Percentiles rank a stretch among this genome's conserved stretches.
Conservation (phyloP, 1,140 invertebrate genomes). For the Cotesia vestalis region DNA sequence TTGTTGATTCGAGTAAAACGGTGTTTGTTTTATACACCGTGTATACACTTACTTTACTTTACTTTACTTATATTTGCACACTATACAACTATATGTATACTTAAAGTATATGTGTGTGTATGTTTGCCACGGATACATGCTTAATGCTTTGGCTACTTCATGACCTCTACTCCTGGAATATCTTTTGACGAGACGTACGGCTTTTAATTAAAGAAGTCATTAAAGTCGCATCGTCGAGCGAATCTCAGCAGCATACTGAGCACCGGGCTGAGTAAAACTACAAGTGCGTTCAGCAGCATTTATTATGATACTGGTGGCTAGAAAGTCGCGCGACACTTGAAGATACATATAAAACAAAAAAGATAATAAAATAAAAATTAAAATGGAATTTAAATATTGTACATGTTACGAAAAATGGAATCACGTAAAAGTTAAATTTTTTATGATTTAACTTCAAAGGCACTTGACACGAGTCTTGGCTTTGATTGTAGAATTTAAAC, state of each 20-base stretch:
- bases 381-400: neutral
- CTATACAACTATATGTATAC: too few relatives aligned
- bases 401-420: neutral
- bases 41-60: too few relatives aligned
- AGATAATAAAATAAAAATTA: neutral
- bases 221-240: slow-evolving; percentile 42
- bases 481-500: slow-evolving; percentile 1
- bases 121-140: neutral
- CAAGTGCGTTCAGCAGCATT: slow-evolving; percentile 29
- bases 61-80: too few relatives aligned
- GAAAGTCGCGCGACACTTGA: slow-evolving; percentile 23
- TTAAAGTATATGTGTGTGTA: neutral
- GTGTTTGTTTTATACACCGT: too few relatives aligned
- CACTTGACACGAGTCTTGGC: neutral
- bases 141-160: slow-evolving; percentile 24
- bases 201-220: slow-evolving; percentile 45
- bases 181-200: slow-evolving; percentile 39
- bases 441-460: too few relatives aligned
- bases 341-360: neutral
- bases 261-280: slow-evolving; percentile 1
- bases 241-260: slow-evolving; percentile 15
- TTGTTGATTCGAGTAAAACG: too few relatives aligned
- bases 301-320: slow-evolving; percentile 34
- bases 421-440: too few relatives aligned
- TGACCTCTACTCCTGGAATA: slow-evolving; percentile 18